Base-by-base conservation (phyloP, 2,888 invertebrate genomes). In the Euzetes globulus region DNA sequence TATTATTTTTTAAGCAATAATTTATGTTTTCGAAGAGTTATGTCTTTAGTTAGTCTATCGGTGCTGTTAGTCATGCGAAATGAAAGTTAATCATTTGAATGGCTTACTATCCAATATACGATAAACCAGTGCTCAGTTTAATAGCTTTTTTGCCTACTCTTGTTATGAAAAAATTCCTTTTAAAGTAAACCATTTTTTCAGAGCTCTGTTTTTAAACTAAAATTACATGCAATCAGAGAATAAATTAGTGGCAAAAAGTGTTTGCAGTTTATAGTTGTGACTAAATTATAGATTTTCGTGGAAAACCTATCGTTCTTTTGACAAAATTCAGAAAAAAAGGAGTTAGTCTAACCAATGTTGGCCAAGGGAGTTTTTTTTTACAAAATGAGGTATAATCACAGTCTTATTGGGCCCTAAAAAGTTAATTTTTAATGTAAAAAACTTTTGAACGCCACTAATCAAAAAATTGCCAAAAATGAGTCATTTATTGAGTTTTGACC, bases 81-180 rank as follows among this genome's bases (percentile, higher is more conserved):
- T 45, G 45, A 37, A 41, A 68, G 68, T 68, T 68, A 68, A 68
- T 68, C 68, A 68, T 65, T 68, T 45, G 45, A 68, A 68, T 68
- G 37, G 41, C 68, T 68, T n/a, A 17, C 27, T 19, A 68, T 15
- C 22, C 22, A n/a, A 63, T 33, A 33, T 33, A 15, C 63, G 29
- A 63, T 63, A 63, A 63, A 63, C 63, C 33, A 29, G 9, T 63
- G 29, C 19, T 27, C 27, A 33, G 17, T 63, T 63, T 63, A 63
- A 63, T 63, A 33, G 63, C 33, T 63, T 63, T 63, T 33, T 63
- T 63, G 15, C 63, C 63, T 63, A 63, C 27, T 33, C 33, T 63
- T 63, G 15, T 7, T 17, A 19, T 3, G 25, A 58, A 27, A 27
- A 58, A 58, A 29, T 27, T 27, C 22, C 29, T 58, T 58, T 22